Evolutionary conservation across 2,888 invertebrate species (phyloP).

Genomic region (Acanthosepion esculentum): DNA sequence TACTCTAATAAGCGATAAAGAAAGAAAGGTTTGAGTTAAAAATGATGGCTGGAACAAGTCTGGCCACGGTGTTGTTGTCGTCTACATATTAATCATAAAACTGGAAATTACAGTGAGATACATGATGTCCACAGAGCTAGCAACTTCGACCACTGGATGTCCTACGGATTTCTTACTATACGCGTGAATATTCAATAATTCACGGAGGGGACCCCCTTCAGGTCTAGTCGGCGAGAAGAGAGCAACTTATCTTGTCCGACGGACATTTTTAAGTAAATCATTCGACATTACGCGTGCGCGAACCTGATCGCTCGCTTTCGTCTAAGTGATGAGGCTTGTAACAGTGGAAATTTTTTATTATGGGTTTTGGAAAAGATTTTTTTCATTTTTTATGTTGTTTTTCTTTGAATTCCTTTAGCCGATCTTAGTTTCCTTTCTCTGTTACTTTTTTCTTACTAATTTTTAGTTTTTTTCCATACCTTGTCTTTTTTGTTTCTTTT

Average conservation of each 20-base stretch:
- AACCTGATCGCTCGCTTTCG: background rate
- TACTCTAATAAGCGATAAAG: background rate
- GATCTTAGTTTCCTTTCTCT: too few species aligned
- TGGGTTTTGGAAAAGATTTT: too few species aligned
- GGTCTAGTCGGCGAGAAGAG: background rate
- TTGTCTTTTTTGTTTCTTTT: too few species aligned
- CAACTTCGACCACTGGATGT: background rate
- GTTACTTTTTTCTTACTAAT: too few species aligned
- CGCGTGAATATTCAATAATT: background rate
- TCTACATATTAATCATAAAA: background rate
- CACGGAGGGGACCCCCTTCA: slow-evolving; percentile 15
- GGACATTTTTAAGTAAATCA: slow-evolving; percentile 16
- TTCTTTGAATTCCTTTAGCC: too few species aligned
- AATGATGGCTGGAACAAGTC: background rate
- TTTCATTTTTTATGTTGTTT: too few species aligned
- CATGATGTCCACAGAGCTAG: background rate
- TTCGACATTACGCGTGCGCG: background rate
- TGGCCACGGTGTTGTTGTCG: background rate
- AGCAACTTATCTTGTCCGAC: background rate
- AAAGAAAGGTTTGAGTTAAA: background rate
- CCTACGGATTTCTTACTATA: background rate
- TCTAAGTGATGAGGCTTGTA: background rate
- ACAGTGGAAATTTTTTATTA: background rate
- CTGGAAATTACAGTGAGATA: background rate
- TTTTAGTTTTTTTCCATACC: too few species aligned